These are phyloP conservation scores for Torymus texanus DNA, from an alignment of 2,888 invertebrate genomes.

Conservation along the genomic window DNA sequence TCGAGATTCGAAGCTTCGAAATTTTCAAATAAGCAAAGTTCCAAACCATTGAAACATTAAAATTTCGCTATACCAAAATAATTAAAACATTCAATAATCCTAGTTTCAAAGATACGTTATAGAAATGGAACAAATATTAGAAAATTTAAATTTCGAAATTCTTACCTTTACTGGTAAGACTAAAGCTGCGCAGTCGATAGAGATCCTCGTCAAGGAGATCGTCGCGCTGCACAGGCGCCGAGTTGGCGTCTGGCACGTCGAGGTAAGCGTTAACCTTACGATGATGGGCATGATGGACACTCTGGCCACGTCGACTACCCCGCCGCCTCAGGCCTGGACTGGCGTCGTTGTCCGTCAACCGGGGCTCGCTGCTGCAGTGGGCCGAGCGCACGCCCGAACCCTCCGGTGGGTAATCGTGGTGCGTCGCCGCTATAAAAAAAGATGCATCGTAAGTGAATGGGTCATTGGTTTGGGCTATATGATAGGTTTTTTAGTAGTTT, in stretches of 20 bases:
- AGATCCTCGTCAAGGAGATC: constrained; percentile 89
- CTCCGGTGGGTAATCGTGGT: constrained; percentile 66
- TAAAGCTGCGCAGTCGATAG: constrained; percentile 93
- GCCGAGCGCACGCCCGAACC: constrained; percentile 76
- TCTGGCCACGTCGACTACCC: constrained; percentile 79
- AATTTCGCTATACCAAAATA: no score
- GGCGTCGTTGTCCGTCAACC: constrained; percentile 81
- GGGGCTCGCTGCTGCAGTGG: constrained; percentile 82
- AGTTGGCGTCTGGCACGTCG: constrained; percentile 80
- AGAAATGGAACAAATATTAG: no score
- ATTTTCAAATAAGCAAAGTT: no score
- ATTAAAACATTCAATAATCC: no score
- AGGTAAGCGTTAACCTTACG: constrained; percentile 84
- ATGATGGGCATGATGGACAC: constrained; percentile 76
- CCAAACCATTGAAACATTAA: no score
- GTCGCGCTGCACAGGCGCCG: constrained; percentile 84
- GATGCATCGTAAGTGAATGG: background rate
- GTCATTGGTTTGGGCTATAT: no score
- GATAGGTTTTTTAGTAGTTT: no score
- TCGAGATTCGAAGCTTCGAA: no score
- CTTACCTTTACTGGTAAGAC: constrained; percentile 93
- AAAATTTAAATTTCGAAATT: background rate
- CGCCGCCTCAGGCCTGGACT: constrained; percentile 82
- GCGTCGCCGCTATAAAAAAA: constrained; percentile 56
- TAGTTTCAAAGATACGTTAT: no score